phyloP scores from a whole-genome alignment of 2,113 vertebrate genomes.

The Ploceus nigricollis region DNA sequence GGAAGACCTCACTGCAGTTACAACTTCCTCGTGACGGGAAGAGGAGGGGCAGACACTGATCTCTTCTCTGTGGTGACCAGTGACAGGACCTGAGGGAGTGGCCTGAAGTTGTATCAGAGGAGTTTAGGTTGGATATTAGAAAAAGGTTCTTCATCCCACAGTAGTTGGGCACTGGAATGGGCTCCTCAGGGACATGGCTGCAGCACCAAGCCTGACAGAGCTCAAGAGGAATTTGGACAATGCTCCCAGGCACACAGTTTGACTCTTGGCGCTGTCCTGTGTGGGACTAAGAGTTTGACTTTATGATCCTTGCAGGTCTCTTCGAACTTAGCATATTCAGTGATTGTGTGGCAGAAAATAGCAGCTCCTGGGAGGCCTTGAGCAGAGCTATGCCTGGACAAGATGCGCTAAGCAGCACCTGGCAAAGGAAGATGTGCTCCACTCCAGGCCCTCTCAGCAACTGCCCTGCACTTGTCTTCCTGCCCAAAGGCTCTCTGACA shows the following conservation, averaged over 20 bases:
- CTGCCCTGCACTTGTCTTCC: background rate
- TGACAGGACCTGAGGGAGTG: accelerated
- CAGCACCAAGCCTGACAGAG: background rate
- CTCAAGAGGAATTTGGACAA: background rate
- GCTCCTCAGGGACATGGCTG: background rate
- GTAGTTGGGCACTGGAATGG: background rate
- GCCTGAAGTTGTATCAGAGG: background rate
- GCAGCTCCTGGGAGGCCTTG: background rate
- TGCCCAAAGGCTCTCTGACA: background rate
- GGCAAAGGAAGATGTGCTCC: background rate
- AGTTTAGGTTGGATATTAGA: background rate
- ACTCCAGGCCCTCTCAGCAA: background rate
- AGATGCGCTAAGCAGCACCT: background rate
- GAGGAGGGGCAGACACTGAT: background rate
- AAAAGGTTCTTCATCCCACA: accelerated
- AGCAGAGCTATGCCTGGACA: background rate
- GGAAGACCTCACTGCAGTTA: background rate
- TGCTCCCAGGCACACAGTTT: background rate
- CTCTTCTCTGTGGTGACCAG: background rate
- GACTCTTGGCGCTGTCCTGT: background rate
- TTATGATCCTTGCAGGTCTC: background rate
- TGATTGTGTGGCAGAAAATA: background rate
- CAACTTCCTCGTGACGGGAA: background rate
- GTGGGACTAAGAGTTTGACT: background rate
- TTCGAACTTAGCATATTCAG: background rate